phyloP scores from a whole-genome alignment of 2,888 invertebrate genomes.

The Malthinus seriepunctatus region DNA sequence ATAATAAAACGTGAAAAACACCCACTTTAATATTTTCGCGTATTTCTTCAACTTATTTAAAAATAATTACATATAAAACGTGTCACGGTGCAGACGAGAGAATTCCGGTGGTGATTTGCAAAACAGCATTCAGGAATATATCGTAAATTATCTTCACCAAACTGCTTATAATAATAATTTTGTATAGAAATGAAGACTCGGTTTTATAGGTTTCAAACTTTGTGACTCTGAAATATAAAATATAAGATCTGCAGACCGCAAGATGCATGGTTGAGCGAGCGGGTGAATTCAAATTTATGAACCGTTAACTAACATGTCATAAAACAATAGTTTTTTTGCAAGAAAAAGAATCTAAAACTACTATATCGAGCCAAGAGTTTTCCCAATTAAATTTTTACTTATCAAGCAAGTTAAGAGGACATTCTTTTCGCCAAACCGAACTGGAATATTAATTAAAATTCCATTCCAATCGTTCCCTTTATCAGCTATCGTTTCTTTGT shows the following conservation, averaged over 20 bases:
- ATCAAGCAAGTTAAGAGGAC: too few relatives aligned
- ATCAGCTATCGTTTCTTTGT: too few relatives aligned
- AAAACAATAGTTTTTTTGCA: constrained; percentile 12
- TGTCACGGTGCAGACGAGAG: constrained; percentile 22
- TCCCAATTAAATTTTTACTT: too few relatives aligned
- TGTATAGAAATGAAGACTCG: constrained; percentile 38
- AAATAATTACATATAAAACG: constrained; percentile 23
- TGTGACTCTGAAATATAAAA: constrained; percentile 37
- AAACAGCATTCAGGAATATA: constrained; percentile 33
- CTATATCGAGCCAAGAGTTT: too few relatives aligned
- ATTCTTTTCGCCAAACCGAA: too few relatives aligned
- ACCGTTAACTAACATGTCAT: constrained; percentile 27
- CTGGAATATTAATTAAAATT: too few relatives aligned
- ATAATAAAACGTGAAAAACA: neutral
- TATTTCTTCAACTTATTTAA: constrained; percentile 8
- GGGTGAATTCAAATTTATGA: constrained; percentile 27
- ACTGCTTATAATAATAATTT: constrained; percentile 48
- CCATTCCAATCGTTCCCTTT: too few relatives aligned
- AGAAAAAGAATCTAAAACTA: constrained; percentile 7
- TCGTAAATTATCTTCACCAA: constrained; percentile 41
- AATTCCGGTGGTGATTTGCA: constrained; percentile 37
- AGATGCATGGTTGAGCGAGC: constrained; percentile 28
- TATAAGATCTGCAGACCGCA: constrained; percentile 23
- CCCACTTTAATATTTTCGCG: neutral
- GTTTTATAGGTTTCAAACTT: constrained; percentile 43